Base-by-base conservation (phyloP, 2,888 invertebrate species). In the Cheilosia urbana region DNA sequence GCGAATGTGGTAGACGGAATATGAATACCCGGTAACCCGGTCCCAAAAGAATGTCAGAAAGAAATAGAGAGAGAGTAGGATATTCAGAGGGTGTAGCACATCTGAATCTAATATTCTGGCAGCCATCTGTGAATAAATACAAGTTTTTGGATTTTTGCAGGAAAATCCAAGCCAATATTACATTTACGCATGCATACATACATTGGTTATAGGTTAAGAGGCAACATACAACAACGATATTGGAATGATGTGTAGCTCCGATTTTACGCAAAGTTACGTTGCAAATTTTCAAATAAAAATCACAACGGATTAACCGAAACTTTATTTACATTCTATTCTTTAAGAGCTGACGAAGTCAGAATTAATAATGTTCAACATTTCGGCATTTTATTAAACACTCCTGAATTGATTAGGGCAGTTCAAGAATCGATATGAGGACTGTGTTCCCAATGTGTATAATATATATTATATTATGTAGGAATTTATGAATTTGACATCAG, bases 351-450 rank as follows among this genome's bases (percentile, higher is more conserved):
- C 65, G 65, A 47, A 65, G 65, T 57, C 47, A 55, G 75, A 75
- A 75, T 75, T 57, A 75, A 65, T 75, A 75, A 75, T 75, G 75
- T 57, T 65, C 55, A 57, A 45, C 63, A 65, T 65, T 65, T 57
- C 34, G 55, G 63, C 27, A 57, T 75, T 75, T 63, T 75, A 75
- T 65, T 65, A 55, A 75, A 63, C 65, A 75, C 49, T 65, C 57
- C 47, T 57, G 63, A 75, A 75, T 57, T 75, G 65, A 57, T 65
- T 57, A 75, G 47, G 24, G n/a, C 19, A 47, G 37, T 47, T n/a
- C 9, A 51, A 27, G 27, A 2, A 49, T 49, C 4, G 19, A 40
- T 17, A 24, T 15, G 45, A 17, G 27, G 51, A 34, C 15, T 37
- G 27, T 21, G 21, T 19, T 30, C 42, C 1, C 15, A 51, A 40